Conservation (phyloP, 2,797 vertebrate genomes). For the Pipistrellus pipistrellus region DNA sequence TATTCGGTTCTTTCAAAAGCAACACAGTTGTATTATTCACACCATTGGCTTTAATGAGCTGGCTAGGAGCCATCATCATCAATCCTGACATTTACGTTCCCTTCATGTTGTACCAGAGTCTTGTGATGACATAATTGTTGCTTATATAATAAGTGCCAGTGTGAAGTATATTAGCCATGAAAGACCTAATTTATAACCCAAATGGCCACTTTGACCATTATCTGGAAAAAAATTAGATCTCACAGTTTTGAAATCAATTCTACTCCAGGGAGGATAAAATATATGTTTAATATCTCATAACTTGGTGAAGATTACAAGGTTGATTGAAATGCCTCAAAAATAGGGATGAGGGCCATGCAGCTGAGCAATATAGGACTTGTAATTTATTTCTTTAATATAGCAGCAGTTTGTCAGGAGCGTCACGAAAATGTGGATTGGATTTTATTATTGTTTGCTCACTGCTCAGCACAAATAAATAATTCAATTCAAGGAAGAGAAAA, state of each 20-base stretch:
- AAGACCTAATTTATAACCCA: conserved; percentile 73
- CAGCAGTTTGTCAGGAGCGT: conserved; percentile 73
- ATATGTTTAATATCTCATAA: conserved; percentile 55
- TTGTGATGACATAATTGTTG: conserved; percentile 75
- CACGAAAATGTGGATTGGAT: conserved; percentile 61
- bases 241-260: conserved; percentile 59
- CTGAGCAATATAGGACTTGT: not conserved
- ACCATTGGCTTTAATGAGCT: conserved; percentile 82
- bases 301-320: conserved; percentile 33
- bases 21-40: conserved; percentile 76
- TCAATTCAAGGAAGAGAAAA: conserved; percentile 61
- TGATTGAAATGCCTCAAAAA: conserved; percentile 71
- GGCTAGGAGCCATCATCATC: conserved; percentile 73
- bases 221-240: not conserved
- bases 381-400: conserved; percentile 75
- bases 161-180: conserved; percentile 74
- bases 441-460: conserved; percentile 66
- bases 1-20: conserved; percentile 68
- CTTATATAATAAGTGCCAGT: conserved; percentile 72
- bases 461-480: conserved; percentile 73
- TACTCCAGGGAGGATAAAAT: conserved; percentile 47
- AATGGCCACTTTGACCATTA: conserved; percentile 60
- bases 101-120: conserved; percentile 62
- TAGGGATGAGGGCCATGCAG: not conserved
- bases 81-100: conserved; percentile 67